Evolutionary conservation across 2,797 vertebrate genomes (phyloP), one percentile per base, ranked within the genome.

Genomic region (Myotis pilosus): DNA sequence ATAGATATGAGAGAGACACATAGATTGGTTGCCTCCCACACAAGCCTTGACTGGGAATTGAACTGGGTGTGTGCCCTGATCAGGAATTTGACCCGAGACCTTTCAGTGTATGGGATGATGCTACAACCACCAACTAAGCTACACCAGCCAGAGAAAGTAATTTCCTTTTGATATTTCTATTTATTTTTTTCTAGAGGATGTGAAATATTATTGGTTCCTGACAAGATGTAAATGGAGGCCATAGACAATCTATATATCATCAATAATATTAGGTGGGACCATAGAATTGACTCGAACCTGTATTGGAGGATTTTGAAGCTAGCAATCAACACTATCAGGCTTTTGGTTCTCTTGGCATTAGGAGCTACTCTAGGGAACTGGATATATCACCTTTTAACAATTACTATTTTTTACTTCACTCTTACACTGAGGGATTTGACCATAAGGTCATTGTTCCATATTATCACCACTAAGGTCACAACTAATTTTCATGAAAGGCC

Each of bases 181-280:
- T 84, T 25, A 4, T 23, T 75, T 74, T 92, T 88, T 82, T 69
- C 92, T 85, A 79, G 82, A 92, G 33, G 6, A 95, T 60, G 30
- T 86, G 25, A 72, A 47, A 16, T 80, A 19, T 71, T 80, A 64
- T 12, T 71, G 68, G 57, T 30, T 92, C 19, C 83, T 79, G 64
- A 87, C 30, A 64, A 92, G 33, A 53, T 55, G 2, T 93, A 72
- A 81, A 47, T 51, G 41, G 30, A 88, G 49, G 75, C 22, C 30
- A 36, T 8, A 68, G 55, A 83, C 30, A 82, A 68, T 41, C 28
- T 95, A 20, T 76, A 47, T 4, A 74, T 86, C 25, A 84, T 44
- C 41, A 81, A 60, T 38, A 44, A 64, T n/a, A 64, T 47, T 81
- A n/a, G 33, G 28, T 47, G 57, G 79, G 11, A n/a, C 38, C 3